A percentile compares a stretch with the other conserved stretches of the same genome.
phyloP scores from a whole-genome alignment of 2,888 invertebrate species.

The Synanthedon tipuliformis region DNA sequence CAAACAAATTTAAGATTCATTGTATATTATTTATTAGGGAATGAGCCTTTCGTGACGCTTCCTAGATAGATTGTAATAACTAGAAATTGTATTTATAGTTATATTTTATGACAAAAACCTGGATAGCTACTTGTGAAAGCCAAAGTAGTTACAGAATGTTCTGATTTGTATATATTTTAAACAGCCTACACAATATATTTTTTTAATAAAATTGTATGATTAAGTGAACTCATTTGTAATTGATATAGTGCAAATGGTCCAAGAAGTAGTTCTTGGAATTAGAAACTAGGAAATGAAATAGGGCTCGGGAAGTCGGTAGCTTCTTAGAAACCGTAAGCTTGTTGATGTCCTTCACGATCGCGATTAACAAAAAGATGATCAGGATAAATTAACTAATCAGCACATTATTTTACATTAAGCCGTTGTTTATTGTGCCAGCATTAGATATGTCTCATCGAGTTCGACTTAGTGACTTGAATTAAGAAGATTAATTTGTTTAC shows the following conservation, averaged over 20 bases:
- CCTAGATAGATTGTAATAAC: not conserved
- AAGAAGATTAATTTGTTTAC: not conserved
- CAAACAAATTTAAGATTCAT: not conserved
- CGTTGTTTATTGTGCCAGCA: not conserved
- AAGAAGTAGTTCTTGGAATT: slow-evolving; percentile 30
- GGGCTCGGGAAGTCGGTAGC: slow-evolving; percentile 36
- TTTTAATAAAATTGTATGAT: not conserved
- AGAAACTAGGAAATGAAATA: slow-evolving; percentile 9
- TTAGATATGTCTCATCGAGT: not conserved
- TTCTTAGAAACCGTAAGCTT: slow-evolving; percentile 26
- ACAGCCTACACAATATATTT: too few species aligned
- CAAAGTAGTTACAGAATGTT: too few species aligned
- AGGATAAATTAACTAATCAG: not conserved
- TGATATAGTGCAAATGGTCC: slow-evolving; percentile 1
- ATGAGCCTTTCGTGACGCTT: not conserved
- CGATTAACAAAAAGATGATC: slow-evolving; percentile 27
- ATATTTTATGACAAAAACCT: too few species aligned
- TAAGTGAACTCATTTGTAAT: not conserved
- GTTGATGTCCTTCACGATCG: slow-evolving; percentile 32
- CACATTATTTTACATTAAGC: not conserved
- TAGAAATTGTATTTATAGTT: too few species aligned
- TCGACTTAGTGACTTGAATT: not conserved
- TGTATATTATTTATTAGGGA: not conserved
- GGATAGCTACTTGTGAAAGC: too few species aligned
- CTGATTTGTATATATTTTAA: too few species aligned